Evolutionary conservation across 2,797 vertebrate genomes (phyloP), one percentile per base, ranked within the genome.

Genomic region (Cossypha caffra): DNA sequence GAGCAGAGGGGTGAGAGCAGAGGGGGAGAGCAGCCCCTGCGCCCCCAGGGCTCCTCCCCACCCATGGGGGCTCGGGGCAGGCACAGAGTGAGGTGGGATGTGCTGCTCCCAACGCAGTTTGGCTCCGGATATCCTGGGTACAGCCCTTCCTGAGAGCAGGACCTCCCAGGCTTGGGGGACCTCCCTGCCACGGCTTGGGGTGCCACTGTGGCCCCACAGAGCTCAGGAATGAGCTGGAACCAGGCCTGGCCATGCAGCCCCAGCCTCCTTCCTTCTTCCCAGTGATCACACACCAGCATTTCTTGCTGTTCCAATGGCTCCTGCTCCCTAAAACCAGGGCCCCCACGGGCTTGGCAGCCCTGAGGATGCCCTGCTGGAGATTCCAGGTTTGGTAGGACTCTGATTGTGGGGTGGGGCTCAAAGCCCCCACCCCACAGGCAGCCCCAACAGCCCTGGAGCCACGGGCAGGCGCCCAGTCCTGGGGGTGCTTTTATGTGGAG

Each of bases 191-290:
- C 1, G 13, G 21, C 7, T 0, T 1, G 47, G 73, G 59, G 26
- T 23, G 3, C 16, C 9, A 0, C 9, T 1, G 2, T 0, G 3
- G 26, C 15, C 40, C 88, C 12, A 0, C 5, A 6, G 50, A 0
- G 2, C 47, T 28, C 2, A 1, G 73, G 58, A 24, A 3, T 0
- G 1, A 10, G 0, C 31, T 0, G 5, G 42, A 10, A 16, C 0
- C 1, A 2, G n/a, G 54, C 21, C 45, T 38, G 2, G 1, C 50
- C 58, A 0, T 0, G 16, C 59, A 21, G 40, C 38, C 37, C 47
- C 45, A 7, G 3, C 35, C 40, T 24, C 73, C 54, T 54, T 18
- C n/a, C 35, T 9, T 14, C 3, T 16, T 5, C 75, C 58, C 33
- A 1, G 13, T 0, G 0, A 11, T 9, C 20, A 12, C 18, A 45